Percentiles rank a stretch among this genome's conserved stretches.
These are phyloP conservation scores for Oncorhynchus nerka DNA, from an alignment of 2,113 vertebrate species.

Conservation along the genomic window DNA sequence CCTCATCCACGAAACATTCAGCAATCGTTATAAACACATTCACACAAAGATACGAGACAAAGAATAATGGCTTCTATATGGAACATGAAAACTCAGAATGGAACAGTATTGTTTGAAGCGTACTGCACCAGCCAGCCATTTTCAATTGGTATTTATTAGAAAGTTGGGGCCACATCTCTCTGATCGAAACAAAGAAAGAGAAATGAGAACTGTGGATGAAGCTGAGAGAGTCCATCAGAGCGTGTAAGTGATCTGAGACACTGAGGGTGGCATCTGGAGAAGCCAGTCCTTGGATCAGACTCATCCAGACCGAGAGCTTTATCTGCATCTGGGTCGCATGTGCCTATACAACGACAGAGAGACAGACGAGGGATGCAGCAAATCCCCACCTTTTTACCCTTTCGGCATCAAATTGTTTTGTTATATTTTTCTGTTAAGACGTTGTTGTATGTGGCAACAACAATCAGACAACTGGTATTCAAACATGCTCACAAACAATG, in stretches of 20 bases:
- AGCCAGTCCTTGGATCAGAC: conserved; percentile 12
- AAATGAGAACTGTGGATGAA: conserved; percentile 66
- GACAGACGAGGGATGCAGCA: background rate
- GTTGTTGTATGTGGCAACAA: background rate
- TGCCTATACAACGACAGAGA: background rate
- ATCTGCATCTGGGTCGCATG: conserved; percentile 2
- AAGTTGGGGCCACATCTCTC: conserved; percentile 57
- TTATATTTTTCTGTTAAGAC: background rate
- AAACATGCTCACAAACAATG: background rate
- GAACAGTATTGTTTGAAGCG: background rate
- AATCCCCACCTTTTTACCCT: background rate
- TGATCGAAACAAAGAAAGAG: conserved; percentile 60
- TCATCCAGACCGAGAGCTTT: background rate
- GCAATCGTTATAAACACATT: conserved; percentile 35
- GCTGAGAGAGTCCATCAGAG: conserved; percentile 48
- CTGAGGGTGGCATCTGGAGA: conserved; percentile 64
- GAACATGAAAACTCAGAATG: conserved; percentile 46
- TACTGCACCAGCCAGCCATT: conserved; percentile 46
- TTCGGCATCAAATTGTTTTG: background rate
- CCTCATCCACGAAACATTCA: background rate
- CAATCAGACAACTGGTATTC: background rate
- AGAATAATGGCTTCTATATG: conserved; percentile 61
- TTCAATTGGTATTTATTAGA: conserved; percentile 71
- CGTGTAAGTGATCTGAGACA: conserved; percentile 64
- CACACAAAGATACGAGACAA: conserved; percentile 32